Conservation (phyloP, 2,113 vertebrate species). For the Phycodurus eques region DNA sequence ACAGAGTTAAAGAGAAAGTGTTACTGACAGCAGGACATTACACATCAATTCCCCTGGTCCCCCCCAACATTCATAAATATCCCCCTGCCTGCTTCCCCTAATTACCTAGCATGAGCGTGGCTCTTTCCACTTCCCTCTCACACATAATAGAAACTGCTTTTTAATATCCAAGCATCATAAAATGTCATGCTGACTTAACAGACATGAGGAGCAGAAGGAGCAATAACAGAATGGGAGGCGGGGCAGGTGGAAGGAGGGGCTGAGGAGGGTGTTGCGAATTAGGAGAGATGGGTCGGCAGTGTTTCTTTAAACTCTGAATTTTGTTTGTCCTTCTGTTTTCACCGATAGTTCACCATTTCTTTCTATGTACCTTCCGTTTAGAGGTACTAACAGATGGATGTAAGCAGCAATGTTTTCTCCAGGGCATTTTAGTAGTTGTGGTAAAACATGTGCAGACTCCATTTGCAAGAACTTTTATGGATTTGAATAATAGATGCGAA, state of each 20-base stretch:
- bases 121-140: constrained; percentile 68
- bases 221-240: constrained; percentile 59
- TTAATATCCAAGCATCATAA: constrained; percentile 77
- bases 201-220: constrained; percentile 70
- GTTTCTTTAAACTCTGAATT: constrained; percentile 16
- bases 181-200: constrained; percentile 78
- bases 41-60: constrained; percentile 63
- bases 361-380: constrained; percentile 3
- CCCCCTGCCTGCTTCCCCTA: constrained; percentile 67
- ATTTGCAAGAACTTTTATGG: constrained; percentile 1
- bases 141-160: constrained; percentile 74
- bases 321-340: constrained; percentile 14
- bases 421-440: not conserved
- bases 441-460: not conserved
- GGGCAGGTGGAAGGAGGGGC: constrained; percentile 2
- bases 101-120: constrained; percentile 71
- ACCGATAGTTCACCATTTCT: not conserved
- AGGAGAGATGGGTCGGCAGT: constrained; percentile 12
- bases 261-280: constrained; percentile 16
- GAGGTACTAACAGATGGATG: constrained; percentile 5
- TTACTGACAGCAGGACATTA: constrained; percentile 75
- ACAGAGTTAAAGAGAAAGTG: constrained; percentile 66
- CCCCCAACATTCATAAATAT: constrained; percentile 68
- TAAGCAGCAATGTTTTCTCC: not conserved
- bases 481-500: not conserved